Base-by-base conservation (phyloP, 2,797 vertebrate species). In the Phataginus tricuspis region DNA sequence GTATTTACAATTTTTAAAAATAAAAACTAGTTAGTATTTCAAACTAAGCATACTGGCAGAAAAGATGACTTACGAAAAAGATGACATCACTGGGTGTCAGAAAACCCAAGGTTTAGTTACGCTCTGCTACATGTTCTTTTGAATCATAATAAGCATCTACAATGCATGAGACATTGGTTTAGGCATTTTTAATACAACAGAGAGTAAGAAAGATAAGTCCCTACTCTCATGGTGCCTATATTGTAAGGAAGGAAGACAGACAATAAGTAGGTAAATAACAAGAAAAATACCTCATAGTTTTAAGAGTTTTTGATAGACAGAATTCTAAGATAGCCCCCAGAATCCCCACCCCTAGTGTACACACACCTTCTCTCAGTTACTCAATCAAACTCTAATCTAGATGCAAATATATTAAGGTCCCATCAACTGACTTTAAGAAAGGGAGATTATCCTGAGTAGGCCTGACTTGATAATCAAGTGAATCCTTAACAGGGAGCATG, bases 21-120 rank as follows among this genome's bases (percentile, higher is more conserved):
- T 29, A 69, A 77, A 39, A 85, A 90, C 16, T 39, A 61, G 59
- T 61, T 14, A 37, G 51, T 59, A 91, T 66, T 84, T 90, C 72
- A 90, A 61, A 57, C 49, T 79, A 91, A 74, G 42, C 57, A 89
- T 25, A 37, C 6, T 29, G 61, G 51, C 59, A 74, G 49, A 77
- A 79, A 57, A 45, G 21, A 69, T 39, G 29, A 77, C 21, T 51
- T 39, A 75, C 7, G 49, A 75, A 51, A 59, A 72, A 57, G 34
- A 42, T 29, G 64, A 59, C 21, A 71, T 78, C 16, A 88, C 1
- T 6, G 14, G 25, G 51, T 63, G 37, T 25, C 19, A 91, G 13
- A 82, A 95, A 85, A 90, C 29, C 29, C 31, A 88, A 49, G 31
- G 59, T 95, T 94, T 66, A 86, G 84, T 64, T 2, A 27, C 74